Percentiles rank a stretch among this genome's conserved stretches.
phyloP scores from a whole-genome alignment of 2,888 invertebrate species.

The Spodoptera littoralis region DNA sequence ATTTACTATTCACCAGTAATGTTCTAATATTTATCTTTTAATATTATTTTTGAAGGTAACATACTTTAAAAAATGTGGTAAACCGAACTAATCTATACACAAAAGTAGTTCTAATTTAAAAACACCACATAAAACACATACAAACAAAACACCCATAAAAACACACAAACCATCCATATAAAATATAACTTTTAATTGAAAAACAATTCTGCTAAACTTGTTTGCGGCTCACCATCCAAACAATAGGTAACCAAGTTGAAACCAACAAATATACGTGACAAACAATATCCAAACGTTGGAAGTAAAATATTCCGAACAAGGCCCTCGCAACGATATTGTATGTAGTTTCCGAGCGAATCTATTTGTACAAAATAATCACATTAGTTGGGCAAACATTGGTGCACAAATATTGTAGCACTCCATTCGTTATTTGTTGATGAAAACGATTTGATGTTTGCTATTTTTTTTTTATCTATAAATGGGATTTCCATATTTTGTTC shows the following conservation, averaged over 20 bases:
- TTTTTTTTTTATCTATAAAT: constrained; percentile 5
- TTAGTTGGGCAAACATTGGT: constrained; percentile 64
- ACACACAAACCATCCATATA: constrained; percentile 4
- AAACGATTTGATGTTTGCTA: constrained; percentile 37
- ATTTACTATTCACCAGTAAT: no score
- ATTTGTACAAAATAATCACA: constrained; percentile 66
- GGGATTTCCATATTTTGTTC: constrained; percentile 2
- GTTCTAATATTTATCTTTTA: no score
- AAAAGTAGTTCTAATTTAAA: no score
- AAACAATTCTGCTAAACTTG: constrained; percentile 39
- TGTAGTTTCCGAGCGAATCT: constrained; percentile 46
- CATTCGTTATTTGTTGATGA: constrained; percentile 40
- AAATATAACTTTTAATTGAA: constrained; percentile 35
- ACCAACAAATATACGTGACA: constrained; percentile 39
- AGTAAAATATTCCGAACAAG: constrained; percentile 46
- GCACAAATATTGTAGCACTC: constrained; percentile 56
- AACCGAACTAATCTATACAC: no score
- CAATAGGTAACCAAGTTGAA: constrained; percentile 40
- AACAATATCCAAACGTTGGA: constrained; percentile 49
- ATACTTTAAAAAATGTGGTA: no score
- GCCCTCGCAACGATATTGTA: constrained; percentile 16
- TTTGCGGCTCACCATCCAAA: constrained; percentile 29
- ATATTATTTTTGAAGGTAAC: no score
- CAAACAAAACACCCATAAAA: not conserved
- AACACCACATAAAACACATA: not conserved